Evolutionary conservation across 2,797 vertebrate genomes (phyloP), one percentile per base, ranked within the genome.

Genomic region (Delichon dasypus): DNA sequence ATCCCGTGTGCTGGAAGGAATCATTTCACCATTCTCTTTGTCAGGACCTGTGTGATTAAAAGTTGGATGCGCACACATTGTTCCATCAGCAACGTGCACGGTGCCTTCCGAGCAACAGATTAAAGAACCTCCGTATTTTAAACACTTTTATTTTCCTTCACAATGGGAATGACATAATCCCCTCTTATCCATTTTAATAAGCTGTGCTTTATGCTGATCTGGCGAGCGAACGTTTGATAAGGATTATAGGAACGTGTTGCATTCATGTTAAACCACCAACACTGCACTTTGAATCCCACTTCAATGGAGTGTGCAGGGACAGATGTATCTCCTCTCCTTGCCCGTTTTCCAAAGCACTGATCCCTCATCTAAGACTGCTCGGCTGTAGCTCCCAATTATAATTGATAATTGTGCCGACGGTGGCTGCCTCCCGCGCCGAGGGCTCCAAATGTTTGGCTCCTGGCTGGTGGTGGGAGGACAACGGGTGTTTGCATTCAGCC

Each of bases 121-220:
- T 94, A 96, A 95, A 96, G 93, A 79, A 73, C 64, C 48, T 93
- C 91, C 73, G 42, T 81, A 51, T 96, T 96, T 96, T 82, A 94
- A 94, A 94, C 78, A 71, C 34, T 64, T 90, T 95, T 62, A 78
- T 88, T 82, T 60, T 13, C 79, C 88, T 89, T 89, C 72, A 95
- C 92, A 96, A 90, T 50, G 57, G 54, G 79, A 94, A 92, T 83
- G 93, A 47, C 78, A 91, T 95, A 97, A 97, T 94, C 86, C 79
- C 47, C 58, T 90, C 86, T 96, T 91, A 94, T 72, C 96, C 86
- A 73, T 95, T 97, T 96, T 92, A 97, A 96, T 96, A 96, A 97
- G 80, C 70, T 51, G 48, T 81, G 85, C 82, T 91, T 94, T 96
- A 81, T 91, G 88, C 92, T 91, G 94, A 95, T 95, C 90, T 91